Conservation (phyloP, 2,113 vertebrate species). For the Chionodraco myersi region DNA sequence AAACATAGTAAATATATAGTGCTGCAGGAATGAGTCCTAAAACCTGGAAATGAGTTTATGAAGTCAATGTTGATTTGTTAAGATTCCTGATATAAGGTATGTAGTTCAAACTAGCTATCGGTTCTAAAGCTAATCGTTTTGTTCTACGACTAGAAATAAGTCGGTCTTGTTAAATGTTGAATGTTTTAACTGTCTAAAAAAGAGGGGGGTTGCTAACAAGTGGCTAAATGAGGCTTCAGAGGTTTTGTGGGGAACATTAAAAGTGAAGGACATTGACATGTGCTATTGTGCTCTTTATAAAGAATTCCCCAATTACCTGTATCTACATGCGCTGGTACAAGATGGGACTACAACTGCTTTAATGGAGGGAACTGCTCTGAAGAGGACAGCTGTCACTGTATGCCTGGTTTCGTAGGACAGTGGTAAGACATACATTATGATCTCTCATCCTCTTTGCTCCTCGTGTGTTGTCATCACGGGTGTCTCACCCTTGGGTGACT, state of each 20-base stretch:
- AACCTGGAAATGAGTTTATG: too few species aligned
- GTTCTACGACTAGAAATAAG: too few species aligned
- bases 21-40: too few species aligned
- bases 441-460: neutral
- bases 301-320: slow-evolving; percentile 85
- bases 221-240: too few species aligned
- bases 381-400: slow-evolving; percentile 79
- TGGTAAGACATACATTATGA: slow-evolving; percentile 76
- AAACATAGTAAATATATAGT: neutral
- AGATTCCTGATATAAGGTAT: too few species aligned
- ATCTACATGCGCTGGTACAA: slow-evolving; percentile 83
- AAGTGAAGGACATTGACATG: neutral
- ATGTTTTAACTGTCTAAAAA: too few species aligned
- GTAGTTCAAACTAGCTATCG: too few species aligned
- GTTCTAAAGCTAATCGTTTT: too few species aligned
- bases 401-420: slow-evolving; percentile 87
- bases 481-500: neutral
- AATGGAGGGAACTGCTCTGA: slow-evolving; percentile 88
- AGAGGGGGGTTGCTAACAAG: too few species aligned
- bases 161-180: too few species aligned
- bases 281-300: neutral
- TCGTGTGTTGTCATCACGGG: neutral
- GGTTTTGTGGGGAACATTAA: too few species aligned
- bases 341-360: slow-evolving; percentile 89
- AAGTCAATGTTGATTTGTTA: too few species aligned